Evolutionary conservation across 2,797 vertebrate genomes (phyloP), one percentile per base, ranked within the genome.

Genomic region (Sebastes aleutianus): DNA sequence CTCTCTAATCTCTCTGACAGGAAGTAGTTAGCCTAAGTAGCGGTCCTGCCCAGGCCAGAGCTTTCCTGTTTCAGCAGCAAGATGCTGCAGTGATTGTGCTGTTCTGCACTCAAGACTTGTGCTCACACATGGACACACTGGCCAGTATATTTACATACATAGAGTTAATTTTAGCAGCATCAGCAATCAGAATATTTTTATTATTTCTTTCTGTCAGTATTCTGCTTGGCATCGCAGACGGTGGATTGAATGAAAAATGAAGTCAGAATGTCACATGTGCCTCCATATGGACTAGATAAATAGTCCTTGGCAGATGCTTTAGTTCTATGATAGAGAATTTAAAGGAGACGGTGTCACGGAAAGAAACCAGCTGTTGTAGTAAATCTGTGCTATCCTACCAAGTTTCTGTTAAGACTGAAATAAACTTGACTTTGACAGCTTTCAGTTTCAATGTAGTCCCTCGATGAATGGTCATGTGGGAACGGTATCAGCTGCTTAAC

Each of bases 11-110:
- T 95, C 73, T 89, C 82, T 90, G 88, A 92, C 94, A 96, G 97
- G 97, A 98, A 97, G 96, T 96, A 95, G 95, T 96, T 97, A 95
- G 91, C 79, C 90, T 95, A 95, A 96, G 94, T 95, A 94, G 94
- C 79, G 94, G 95, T 95, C 96, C 95, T 93, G 93, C 96, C 96
- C 96, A 94, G 91, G 91, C 94, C 93, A 95, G 94, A 89, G 92
- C 95, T 95, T 97, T 98, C 97, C 97, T 97, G 96, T 96, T 94
- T 74, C 85, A 79, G 83, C 63, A 61, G 83, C 85, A 81, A 93
- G 90, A 95, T 95, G 91, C 85, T 86, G 73, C 87, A 91, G 84
- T 93, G 94, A 96, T 95, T 95, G 90, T 88, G 56, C 83, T 82
- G 27, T 24, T 79, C 69, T 75, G 43, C 58, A 68, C 50, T 83